Evolutionary conservation across 2,888 invertebrate genomes (phyloP), one percentile per base, ranked within the genome.

Genomic region (Lasius platythorax): DNA sequence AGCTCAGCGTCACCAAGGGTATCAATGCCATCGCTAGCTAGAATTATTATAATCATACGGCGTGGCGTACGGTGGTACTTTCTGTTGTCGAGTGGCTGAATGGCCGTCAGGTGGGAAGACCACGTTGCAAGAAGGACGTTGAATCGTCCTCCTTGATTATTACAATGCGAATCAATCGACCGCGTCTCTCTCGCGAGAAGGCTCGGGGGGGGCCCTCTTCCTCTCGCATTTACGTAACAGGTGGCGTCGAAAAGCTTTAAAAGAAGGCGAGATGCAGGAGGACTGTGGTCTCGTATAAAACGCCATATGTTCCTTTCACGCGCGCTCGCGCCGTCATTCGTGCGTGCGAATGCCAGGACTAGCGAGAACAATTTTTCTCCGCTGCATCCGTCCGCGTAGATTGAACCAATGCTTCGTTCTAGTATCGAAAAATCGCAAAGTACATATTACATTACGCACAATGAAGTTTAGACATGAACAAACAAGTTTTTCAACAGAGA

Each of bases 121-220:
- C 76, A 76, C 58, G 79, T 81, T 74, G 56, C 68, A 64, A 73
- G 87, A 64, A 86, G 86, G 82, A 79, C 87, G 73, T 75, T 75
- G 75, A 85, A 64, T 85, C 87, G 88, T 86, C 85, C 87, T 84
- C 81, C 84, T 63, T 73, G 79, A 88, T 87, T 88, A 91, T 91
- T 91, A 91, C 83, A 85, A 83, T 89, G 91, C 92, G 92, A 93
- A 93, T 93, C 93, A 92, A 93, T 93, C 91, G 92, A 89, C 89
- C 67, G 88, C 86, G 87, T 88, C 87, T 88, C 87, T 88, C 85
- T 37, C 63, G 46, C 81, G 78, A 66, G 50, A 56, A 43, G 61
- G 61, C 81, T 67, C 68, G 63, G 50, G 50, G 50, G 50, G 50
- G 50, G 64, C 63, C 23, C 43, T 46, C 67, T 28, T 50, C n/a